A percentile compares a stretch with the other conserved stretches of the same genome.
These are phyloP conservation scores for Muscicapa comitata DNA, from an alignment of 2,797 vertebrate species.

Conservation along the genomic window DNA sequence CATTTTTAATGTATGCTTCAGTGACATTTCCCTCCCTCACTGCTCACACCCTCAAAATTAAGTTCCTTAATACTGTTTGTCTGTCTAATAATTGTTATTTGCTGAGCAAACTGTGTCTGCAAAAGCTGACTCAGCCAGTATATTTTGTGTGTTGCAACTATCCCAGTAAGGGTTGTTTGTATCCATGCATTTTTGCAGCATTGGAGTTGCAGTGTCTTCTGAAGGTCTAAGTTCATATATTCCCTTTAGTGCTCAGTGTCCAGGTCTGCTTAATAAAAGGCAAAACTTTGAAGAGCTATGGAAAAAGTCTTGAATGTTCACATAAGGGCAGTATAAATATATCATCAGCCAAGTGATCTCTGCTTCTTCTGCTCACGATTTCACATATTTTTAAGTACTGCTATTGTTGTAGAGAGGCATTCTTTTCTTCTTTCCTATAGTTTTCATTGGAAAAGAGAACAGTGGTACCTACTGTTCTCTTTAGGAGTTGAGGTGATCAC, in stretches of 20 bases:
- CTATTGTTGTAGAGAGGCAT: not conserved
- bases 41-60: not conserved
- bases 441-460: not conserved
- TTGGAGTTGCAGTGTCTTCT: not conserved
- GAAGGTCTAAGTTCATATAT: not conserved
- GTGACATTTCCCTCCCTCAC: not conserved
- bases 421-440: not conserved
- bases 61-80: not conserved
- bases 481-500: not conserved
- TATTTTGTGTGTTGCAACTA: not conserved
- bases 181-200: not conserved
- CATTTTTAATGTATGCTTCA: conserved; percentile 13
- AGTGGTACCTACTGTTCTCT: not conserved
- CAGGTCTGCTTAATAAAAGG: not conserved
- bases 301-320: not conserved
- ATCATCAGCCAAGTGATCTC: not conserved
- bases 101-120: not conserved
- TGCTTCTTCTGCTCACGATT: not conserved
- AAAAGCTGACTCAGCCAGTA: not conserved
- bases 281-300: not conserved
- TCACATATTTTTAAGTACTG: not conserved
- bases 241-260: not conserved
- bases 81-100: not conserved
- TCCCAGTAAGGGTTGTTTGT: not conserved
- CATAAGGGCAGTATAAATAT: not conserved